Conservation (phyloP, 2,888 invertebrate genomes). For the Bembecia ichneumoniformis region DNA sequence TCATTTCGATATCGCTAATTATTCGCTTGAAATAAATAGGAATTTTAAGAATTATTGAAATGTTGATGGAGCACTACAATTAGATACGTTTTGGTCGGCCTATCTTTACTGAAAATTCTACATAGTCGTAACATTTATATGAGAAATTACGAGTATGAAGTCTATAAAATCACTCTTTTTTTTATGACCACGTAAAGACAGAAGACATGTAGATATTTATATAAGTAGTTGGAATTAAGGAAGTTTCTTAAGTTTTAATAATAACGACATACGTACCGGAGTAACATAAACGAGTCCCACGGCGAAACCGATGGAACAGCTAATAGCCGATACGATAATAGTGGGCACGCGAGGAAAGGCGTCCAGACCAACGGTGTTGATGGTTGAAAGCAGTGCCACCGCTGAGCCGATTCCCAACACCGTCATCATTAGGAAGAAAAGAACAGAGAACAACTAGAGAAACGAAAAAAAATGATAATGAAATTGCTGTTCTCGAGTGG, state of each 20-base stretch:
- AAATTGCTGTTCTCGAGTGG: no score
- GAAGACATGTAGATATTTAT: background rate
- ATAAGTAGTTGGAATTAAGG: background rate
- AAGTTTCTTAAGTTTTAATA: slow-evolving; percentile 3
- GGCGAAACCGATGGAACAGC: slow-evolving; percentile 72
- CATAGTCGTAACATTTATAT: no score
- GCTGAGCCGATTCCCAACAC: slow-evolving; percentile 84
- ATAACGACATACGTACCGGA: slow-evolving; percentile 69
- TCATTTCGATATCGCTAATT: no score
- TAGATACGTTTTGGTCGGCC: no score
- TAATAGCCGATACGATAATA: slow-evolving; percentile 72
- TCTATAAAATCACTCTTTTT: no score
- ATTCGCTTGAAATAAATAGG: no score
- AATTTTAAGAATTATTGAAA: no score
- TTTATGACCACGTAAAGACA: no score
- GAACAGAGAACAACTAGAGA: slow-evolving; percentile 78
- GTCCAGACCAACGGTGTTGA: slow-evolving; percentile 79
- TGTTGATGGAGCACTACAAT: no score
- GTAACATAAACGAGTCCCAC: slow-evolving; percentile 81
- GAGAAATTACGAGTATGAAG: no score
- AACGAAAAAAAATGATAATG: background rate
- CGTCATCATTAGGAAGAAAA: slow-evolving; percentile 87
- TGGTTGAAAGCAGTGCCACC: slow-evolving; percentile 78
- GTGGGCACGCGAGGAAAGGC: slow-evolving; percentile 74
- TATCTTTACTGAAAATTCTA: no score